Evolutionary conservation across 2,797 vertebrate genomes (phyloP).

Genomic region (Cryptoprocta ferox): DNA sequence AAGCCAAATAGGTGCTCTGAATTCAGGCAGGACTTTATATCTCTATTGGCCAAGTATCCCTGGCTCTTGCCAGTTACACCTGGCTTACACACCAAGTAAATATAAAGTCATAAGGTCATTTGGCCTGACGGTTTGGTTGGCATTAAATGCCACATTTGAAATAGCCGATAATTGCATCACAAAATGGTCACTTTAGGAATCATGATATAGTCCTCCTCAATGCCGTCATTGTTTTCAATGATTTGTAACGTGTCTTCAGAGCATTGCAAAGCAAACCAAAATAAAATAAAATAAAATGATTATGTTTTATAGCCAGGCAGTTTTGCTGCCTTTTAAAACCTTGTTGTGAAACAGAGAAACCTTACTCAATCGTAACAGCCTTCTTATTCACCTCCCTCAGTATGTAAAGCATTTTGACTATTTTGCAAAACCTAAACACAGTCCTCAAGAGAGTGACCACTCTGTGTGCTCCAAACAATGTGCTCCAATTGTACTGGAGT

Average conservation of each 20-base stretch:
- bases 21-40: background rate
- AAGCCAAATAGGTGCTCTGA: background rate
- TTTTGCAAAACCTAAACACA: background rate
- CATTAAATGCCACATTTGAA: background rate
- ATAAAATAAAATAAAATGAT: background rate
- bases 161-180: background rate
- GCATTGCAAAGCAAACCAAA: background rate
- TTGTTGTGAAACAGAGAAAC: background rate
- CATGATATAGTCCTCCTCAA: background rate
- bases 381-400: background rate
- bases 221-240: background rate
- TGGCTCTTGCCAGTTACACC: background rate
- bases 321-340: background rate
- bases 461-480: background rate
- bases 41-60: background rate
- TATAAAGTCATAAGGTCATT: background rate
- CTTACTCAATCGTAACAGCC: background rate
- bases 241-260: background rate
- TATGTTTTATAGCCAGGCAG: background rate
- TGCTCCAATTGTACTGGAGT: background rate
- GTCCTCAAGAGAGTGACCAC: background rate
- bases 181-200: background rate
- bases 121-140: background rate
- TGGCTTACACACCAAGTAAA: background rate
- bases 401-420: background rate